phyloP scores from a whole-genome alignment of 2,113 vertebrate species.

The Toxotes chatareus region DNA sequence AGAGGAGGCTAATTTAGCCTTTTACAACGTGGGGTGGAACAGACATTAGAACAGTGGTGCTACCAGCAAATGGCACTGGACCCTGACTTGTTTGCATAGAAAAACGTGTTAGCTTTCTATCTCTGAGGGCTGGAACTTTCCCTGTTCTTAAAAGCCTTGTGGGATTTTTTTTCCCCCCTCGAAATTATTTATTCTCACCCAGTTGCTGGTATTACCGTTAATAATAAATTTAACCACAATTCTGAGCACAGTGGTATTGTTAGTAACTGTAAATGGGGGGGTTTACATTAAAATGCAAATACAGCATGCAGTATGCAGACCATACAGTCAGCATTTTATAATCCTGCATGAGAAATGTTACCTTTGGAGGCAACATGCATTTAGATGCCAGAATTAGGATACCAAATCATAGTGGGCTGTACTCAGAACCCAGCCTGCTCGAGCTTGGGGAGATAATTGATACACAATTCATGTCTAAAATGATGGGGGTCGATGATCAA shows the following conservation, averaged over 20 bases:
- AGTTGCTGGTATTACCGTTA: slow-evolving; percentile 57
- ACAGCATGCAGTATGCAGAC: slow-evolving; percentile 28
- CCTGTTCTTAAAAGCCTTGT: slow-evolving; percentile 26
- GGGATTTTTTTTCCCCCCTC: neutral
- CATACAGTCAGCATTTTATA: slow-evolving; percentile 71
- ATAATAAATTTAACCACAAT: slow-evolving; percentile 18
- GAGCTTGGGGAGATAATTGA: slow-evolving; percentile 42
- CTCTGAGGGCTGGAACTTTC: slow-evolving; percentile 18
- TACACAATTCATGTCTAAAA: slow-evolving; percentile 55
- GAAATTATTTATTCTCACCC: slow-evolving; percentile 55
- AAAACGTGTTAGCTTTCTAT: slow-evolving; percentile 48
- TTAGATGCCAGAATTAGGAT: slow-evolving; percentile 47
- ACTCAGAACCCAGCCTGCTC: slow-evolving; percentile 6
- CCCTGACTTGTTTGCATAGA: slow-evolving; percentile 64
- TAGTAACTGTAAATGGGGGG: slow-evolving; percentile 72
- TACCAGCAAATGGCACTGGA: slow-evolving; percentile 62
- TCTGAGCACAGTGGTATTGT: slow-evolving; percentile 68
- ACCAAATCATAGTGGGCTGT: slow-evolving; percentile 38
- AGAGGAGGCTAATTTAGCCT: slow-evolving; percentile 70
- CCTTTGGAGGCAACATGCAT: slow-evolving; percentile 26
- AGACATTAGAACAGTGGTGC: slow-evolving; percentile 60
- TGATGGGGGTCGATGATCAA: slow-evolving; percentile 47
- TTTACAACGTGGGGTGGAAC: slow-evolving; percentile 62
- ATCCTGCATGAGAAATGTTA: slow-evolving; percentile 73
- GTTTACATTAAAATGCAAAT: slow-evolving; percentile 77